These are phyloP conservation scores for Leucoraja ocellata DNA, from an alignment of 2,797 vertebrate genomes.

Conservation along the genomic window DNA sequence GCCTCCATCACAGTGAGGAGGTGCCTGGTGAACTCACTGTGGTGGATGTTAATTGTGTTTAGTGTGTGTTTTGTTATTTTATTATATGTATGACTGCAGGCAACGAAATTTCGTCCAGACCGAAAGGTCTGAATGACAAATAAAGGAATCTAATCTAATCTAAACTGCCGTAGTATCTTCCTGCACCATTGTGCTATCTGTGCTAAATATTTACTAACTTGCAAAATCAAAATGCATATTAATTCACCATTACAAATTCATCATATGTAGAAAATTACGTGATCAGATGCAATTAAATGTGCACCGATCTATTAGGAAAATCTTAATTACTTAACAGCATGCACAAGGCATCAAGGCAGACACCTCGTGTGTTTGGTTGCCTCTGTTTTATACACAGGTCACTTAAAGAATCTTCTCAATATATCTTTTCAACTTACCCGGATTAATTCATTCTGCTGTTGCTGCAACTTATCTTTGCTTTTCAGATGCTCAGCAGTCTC, in stretches of 20 bases:
- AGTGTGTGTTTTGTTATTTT: too few relatives aligned
- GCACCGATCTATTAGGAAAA: neutral
- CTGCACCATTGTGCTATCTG: too few relatives aligned
- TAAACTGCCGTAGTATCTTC: too few relatives aligned
- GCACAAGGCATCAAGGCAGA: neutral
- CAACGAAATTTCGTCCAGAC: too few relatives aligned
- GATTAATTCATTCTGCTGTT: constrained; percentile 78
- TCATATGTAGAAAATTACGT: too few relatives aligned
- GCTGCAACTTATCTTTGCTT: constrained; percentile 64
- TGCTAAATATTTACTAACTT: neutral
- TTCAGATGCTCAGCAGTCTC: constrained; percentile 50
- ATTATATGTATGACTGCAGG: too few relatives aligned
- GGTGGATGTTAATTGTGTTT: too few relatives aligned
- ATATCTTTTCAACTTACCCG: constrained; percentile 53
- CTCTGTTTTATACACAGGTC: neutral
- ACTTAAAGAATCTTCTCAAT: neutral
- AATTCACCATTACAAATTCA: neutral
- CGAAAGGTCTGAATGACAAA: too few relatives aligned
- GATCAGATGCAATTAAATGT: neutral
- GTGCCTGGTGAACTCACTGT: too few relatives aligned
- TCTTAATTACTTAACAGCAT: neutral
- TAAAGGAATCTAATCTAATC: too few relatives aligned
- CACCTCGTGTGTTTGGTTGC: neutral
- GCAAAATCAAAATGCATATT: neutral
- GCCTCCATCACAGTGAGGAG: too few relatives aligned